phyloP scores from a whole-genome alignment of 2,113 vertebrate species.

The Chaetodon auriga region DNA sequence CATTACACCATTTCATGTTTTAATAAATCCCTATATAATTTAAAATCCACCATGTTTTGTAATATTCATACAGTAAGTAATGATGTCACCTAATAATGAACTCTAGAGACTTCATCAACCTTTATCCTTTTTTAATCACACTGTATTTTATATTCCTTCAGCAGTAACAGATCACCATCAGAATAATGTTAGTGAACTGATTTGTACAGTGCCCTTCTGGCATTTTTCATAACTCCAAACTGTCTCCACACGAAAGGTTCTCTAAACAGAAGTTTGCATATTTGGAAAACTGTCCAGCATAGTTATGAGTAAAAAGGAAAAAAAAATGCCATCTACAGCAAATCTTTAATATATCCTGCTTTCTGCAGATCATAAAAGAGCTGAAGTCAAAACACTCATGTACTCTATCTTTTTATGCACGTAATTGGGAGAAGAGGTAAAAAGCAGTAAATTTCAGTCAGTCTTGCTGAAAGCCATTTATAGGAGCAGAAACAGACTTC shows the following conservation, averaged over 20 bases:
- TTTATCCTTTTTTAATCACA: not conserved
- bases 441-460: slow-evolving; percentile 8
- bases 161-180: not conserved
- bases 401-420: slow-evolving; percentile 6
- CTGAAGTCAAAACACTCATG: not conserved
- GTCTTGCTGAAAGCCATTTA: slow-evolving; percentile 30
- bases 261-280: not conserved
- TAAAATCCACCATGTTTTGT: not conserved
- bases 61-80: not conserved
- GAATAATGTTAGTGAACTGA: not conserved
- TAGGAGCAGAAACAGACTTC: slow-evolving; percentile 47
- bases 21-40: not conserved
- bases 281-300: not conserved
- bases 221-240: not conserved
- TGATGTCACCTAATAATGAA: not conserved
- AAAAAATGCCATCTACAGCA: not conserved
- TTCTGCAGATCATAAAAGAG: not conserved
- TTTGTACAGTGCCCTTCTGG: not conserved
- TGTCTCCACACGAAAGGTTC: not conserved
- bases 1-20: not conserved
- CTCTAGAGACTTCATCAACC: not conserved
- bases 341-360: not conserved
- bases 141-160: not conserved
- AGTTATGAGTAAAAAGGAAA: too few species aligned
- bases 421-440: not conserved